Base-by-base conservation (phyloP, 1,140 invertebrate genomes). In the Drosophila erecta region DNA sequence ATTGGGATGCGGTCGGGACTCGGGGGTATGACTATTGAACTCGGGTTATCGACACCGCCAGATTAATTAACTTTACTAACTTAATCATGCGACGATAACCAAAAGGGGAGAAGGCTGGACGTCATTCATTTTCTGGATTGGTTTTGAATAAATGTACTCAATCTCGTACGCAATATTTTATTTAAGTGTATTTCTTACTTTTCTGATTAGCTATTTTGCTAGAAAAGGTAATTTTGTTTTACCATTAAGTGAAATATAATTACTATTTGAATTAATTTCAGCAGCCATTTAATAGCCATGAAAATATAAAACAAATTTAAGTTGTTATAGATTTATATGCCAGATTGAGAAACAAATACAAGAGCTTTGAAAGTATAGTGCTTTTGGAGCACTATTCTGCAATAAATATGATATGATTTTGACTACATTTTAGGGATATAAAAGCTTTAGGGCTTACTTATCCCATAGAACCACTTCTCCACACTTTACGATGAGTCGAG, bases 11-110 rank as follows among this genome's bases (percentile, higher is more conserved):
- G 49, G 30, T 37, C 41, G 22, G 51, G 22, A n/a, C 47, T 75
- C 38, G 53, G 27, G 20, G 44, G 43, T 27, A 8, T 64, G 20
- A 22, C 20, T 20, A 22, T 20, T 59, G 41, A 67, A 37, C 55
- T 60, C 40, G 14, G 72, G 54, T 50, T 54, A 44, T 76, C 61
- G 49, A 51, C 62, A 40, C 41, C 55, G 35, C 37, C 41, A 47
- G 40, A 70, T 46, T 37, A 51, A 64, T 64, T 67, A 35, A 38
- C 22, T 46, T 41, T 22, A 50, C 24, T n/a, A 50, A 12, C 11
- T 10, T 64, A 66, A 64, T 58, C 37, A 40, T 8, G 33, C 11
- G 14, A 17, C 41, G 59, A 27, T 24, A 62, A 33, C 14, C 14
- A 1, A 7, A 10, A 15, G 17, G 30, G 15, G 14, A 38, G 10